These are phyloP conservation scores for Drosophila malerkotliana DNA, from an alignment of 1,140 invertebrate genomes.

Conservation along the genomic window DNA sequence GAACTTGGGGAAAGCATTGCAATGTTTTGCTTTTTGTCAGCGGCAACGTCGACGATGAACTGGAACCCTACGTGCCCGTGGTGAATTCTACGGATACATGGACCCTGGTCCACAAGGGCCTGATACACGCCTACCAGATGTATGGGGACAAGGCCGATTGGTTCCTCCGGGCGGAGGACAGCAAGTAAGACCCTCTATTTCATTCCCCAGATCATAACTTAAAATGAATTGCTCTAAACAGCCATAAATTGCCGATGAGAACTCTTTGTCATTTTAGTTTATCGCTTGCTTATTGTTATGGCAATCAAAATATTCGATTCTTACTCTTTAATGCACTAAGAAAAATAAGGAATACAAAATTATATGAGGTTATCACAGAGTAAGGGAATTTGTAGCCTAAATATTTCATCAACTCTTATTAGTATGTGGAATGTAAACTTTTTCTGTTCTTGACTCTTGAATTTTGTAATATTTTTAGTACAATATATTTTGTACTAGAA, in stretches of 20 bases:
- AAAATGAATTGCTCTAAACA: constrained; percentile 47
- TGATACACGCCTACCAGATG: constrained; percentile 32
- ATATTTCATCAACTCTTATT: too few relatives aligned
- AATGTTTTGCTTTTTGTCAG: constrained; percentile 49
- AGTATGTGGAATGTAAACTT: too few relatives aligned
- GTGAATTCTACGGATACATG: constrained; percentile 42
- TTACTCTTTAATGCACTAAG: constrained; percentile 8
- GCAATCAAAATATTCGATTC: constrained; percentile 59
- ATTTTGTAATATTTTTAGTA: background rate
- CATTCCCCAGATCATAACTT: constrained; percentile 30
- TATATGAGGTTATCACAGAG: background rate
- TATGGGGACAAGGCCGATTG: constrained; percentile 37
- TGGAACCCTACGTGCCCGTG: constrained; percentile 46
- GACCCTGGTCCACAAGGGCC: constrained; percentile 33
- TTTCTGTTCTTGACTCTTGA: too few relatives aligned
- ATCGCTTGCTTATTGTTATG: constrained; percentile 73
- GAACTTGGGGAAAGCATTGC: constrained; percentile 49
- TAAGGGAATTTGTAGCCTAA: too few relatives aligned
- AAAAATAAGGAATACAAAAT: background rate
- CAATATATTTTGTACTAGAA: background rate
- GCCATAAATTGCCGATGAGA: constrained; percentile 54
- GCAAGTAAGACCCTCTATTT: constrained; percentile 41
- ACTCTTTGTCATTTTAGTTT: constrained; percentile 41
- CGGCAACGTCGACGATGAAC: constrained; percentile 26
- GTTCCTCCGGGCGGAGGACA: constrained; percentile 49